Conservation (phyloP, 2,113 vertebrate genomes). For the Panthera leo region DNA sequence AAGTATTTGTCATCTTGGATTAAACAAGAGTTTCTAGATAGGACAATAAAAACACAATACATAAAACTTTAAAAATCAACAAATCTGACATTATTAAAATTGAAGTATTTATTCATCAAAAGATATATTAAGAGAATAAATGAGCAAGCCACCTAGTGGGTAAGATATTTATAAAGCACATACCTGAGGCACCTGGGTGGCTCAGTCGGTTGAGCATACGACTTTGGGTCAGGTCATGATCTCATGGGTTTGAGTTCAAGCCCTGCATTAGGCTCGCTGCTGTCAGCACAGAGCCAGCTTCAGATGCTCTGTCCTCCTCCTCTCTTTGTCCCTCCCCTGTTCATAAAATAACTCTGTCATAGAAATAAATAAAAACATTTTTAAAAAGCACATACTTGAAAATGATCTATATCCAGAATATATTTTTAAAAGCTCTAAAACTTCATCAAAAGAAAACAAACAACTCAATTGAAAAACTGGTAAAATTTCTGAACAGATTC, state of each 20-base stretch:
- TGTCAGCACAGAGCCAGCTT: too few species aligned
- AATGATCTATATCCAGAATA: not conserved
- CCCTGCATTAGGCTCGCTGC: too few species aligned
- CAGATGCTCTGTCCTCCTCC: too few species aligned
- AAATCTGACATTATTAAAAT: not conserved
- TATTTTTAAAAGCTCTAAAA: not conserved
- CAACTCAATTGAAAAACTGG: not conserved
- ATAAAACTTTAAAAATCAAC: not conserved
- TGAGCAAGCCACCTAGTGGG: not conserved
- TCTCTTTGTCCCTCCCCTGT: too few species aligned
- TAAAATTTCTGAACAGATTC: not conserved
- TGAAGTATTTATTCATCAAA: not conserved
- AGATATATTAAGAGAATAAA: not conserved
- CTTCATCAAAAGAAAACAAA: not conserved
- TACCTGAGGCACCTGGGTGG: not conserved
- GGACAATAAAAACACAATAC: not conserved
- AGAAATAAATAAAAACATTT: too few species aligned
- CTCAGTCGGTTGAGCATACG: too few species aligned
- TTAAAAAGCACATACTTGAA: not conserved
- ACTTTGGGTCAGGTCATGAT: too few species aligned
- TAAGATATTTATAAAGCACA: not conserved
- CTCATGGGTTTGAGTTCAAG: too few species aligned
- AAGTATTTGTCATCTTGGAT: not conserved
- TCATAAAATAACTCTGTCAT: too few species aligned
- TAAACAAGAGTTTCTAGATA: not conserved